Percentiles rank a stretch among this genome's conserved stretches.
These are phyloP conservation scores for Napeogenes inachia DNA, from an alignment of 2,888 invertebrate species.

Conservation along the genomic window DNA sequence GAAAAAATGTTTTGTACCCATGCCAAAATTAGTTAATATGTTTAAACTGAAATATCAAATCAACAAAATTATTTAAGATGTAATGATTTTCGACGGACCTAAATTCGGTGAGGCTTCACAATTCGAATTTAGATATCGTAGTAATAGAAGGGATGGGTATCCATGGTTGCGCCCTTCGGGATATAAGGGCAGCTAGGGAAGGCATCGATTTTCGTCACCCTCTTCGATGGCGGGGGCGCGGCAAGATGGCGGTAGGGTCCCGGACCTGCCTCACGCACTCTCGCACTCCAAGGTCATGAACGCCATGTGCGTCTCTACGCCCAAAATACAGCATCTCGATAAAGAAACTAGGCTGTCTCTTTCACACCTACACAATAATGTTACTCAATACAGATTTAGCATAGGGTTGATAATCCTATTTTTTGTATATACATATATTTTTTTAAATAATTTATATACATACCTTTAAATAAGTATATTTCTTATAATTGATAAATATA, in stretches of 20 bases:
- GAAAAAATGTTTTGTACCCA: background rate
- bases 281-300: constrained; percentile 62
- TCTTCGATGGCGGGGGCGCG: constrained; percentile 47
- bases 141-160: constrained; percentile 45
- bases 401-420: constrained; percentile 32
- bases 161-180: constrained; percentile 59
- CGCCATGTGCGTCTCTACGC: constrained; percentile 61
- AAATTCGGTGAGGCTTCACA: background rate
- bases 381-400: constrained; percentile 50
- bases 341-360: constrained; percentile 45
- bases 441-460: background rate
- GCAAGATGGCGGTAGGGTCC: constrained; percentile 68
- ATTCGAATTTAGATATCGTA: constrained; percentile 14
- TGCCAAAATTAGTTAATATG: too few species aligned
- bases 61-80: too few species aligned
- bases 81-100: background rate
- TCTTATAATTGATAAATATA: too few species aligned
- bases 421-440: background rate
- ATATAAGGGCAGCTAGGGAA: constrained; percentile 62
- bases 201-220: constrained; percentile 75
- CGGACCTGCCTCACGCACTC: constrained; percentile 72
- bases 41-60: too few species aligned
- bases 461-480: too few species aligned
- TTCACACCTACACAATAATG: constrained; percentile 47
- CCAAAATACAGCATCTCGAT: constrained; percentile 69